These are phyloP conservation scores for Trogon melanurus DNA, from an alignment of 2,113 vertebrate species.

Conservation along the genomic window DNA sequence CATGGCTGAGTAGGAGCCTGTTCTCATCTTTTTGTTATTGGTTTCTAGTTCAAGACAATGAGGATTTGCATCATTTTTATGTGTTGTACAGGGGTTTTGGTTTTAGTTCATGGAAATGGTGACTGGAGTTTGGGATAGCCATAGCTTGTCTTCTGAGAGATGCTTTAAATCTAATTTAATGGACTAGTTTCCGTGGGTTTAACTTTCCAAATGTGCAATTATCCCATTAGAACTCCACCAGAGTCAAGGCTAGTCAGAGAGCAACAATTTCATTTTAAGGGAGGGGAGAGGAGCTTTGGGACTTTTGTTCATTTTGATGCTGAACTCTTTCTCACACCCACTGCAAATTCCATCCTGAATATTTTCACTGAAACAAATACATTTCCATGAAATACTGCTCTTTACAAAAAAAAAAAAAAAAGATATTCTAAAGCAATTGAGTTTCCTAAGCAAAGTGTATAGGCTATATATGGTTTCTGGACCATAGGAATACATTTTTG, in stretches of 20 bases:
- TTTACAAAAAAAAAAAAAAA: neutral
- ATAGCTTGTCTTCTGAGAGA: neutral
- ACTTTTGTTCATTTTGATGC: constrained; percentile 12
- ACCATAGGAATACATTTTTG: neutral
- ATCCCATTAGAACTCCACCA: constrained; percentile 9
- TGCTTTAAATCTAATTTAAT: constrained; percentile 13
- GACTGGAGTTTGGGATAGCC: neutral
- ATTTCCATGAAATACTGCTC: constrained; percentile 16
- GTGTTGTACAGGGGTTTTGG: neutral
- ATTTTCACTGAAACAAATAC: constrained; percentile 24
- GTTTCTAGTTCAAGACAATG: neutral
- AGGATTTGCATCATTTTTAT: neutral
- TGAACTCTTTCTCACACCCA: constrained; percentile 45
- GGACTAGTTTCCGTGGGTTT: neutral
- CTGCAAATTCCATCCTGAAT: constrained; percentile 25
- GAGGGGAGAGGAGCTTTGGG: constrained; percentile 46
- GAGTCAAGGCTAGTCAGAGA: constrained; percentile 11
- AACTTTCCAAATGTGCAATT: neutral
- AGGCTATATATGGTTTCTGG: neutral
- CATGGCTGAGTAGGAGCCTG: neutral
- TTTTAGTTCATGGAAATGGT: neutral
- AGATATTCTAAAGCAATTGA: neutral
- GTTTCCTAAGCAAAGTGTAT: neutral
- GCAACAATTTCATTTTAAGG: constrained; percentile 25
- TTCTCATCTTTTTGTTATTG: neutral